phyloP scores from a whole-genome alignment of 2,888 invertebrate genomes.

The Drosophila gaucha region DNA sequence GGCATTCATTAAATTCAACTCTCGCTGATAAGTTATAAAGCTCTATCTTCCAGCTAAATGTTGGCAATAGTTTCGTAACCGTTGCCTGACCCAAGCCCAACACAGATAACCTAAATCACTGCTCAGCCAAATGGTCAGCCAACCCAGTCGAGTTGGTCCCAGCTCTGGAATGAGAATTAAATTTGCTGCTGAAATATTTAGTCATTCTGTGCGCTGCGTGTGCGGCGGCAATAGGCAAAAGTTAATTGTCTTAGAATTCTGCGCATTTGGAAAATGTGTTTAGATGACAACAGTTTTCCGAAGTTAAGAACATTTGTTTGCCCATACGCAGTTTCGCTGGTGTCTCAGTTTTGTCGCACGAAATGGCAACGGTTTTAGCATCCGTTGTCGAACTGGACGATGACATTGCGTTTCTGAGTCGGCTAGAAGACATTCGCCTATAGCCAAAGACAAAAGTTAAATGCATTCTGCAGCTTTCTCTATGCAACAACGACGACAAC shows the following conservation, averaged over 20 bases:
- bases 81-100: slow-evolving; percentile 61
- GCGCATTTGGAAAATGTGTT: slow-evolving; percentile 49
- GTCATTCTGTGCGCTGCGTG: slow-evolving; percentile 59
- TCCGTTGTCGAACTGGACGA: slow-evolving; percentile 75
- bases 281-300: slow-evolving; percentile 52
- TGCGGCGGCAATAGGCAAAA: slow-evolving; percentile 51
- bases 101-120: slow-evolving; percentile 63
- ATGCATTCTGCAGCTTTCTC: slow-evolving; percentile 60
- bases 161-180: slow-evolving; percentile 50
- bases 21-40: slow-evolving; percentile 59
- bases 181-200: slow-evolving; percentile 49
- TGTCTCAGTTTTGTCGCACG: slow-evolving; percentile 71
- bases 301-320: slow-evolving; percentile 45
- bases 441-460: slow-evolving; percentile 46
- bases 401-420: slow-evolving; percentile 61
- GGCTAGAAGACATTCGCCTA: slow-evolving; percentile 68
- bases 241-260: slow-evolving; percentile 66
- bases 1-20: slow-evolving; percentile 52
- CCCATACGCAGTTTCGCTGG: slow-evolving; percentile 27
- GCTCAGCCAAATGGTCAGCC: slow-evolving; percentile 34
- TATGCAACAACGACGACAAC: slow-evolving; percentile 10
- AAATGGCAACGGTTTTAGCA: slow-evolving; percentile 72
- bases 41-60: slow-evolving; percentile 56
- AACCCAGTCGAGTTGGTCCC: slow-evolving; percentile 4
- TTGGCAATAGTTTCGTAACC: slow-evolving; percentile 71